Percentiles rank a stretch among this genome's conserved stretches.
Conservation (phyloP, 1,140 invertebrate species). For the Aphelenchoides fujianensis region DNA sequence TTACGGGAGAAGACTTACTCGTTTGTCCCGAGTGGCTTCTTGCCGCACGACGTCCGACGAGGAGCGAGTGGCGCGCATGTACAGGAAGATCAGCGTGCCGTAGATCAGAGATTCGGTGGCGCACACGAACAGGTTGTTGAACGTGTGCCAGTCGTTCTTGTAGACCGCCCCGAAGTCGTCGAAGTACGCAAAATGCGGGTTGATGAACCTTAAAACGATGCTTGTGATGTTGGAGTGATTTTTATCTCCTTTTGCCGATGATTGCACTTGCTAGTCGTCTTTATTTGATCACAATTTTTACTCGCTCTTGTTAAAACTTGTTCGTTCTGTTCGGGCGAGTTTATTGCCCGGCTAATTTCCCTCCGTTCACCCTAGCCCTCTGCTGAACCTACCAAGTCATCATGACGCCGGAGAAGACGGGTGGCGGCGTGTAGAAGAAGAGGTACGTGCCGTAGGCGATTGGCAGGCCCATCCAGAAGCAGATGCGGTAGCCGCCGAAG, state of each 20-base stretch:
- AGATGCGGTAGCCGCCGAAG: neutral
- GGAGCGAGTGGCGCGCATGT: neutral
- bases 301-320: too few relatives aligned
- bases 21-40: neutral
- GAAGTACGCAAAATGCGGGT: slow-evolving; percentile 10
- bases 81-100: neutral
- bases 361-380: too few relatives aligned
- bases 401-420: neutral
- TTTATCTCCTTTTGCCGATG: too few relatives aligned
- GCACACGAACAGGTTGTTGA: slow-evolving; percentile 9
- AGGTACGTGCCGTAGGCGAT: neutral
- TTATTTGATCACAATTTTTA: too few relatives aligned
- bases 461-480: slow-evolving; percentile 3
- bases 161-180: neutral
- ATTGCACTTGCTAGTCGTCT: too few relatives aligned
- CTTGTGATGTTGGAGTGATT: neutral
- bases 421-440: neutral
- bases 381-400: neutral
- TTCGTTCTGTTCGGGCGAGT: too few relatives aligned
- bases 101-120: neutral
- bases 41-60: neutral
- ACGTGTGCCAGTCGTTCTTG: neutral
- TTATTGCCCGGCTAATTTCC: too few relatives aligned
- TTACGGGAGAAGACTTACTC: neutral
- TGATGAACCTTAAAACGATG: neutral